Evolutionary conservation across 2,797 vertebrate genomes (phyloP).

Genomic region (Poliocrania exsul): DNA sequence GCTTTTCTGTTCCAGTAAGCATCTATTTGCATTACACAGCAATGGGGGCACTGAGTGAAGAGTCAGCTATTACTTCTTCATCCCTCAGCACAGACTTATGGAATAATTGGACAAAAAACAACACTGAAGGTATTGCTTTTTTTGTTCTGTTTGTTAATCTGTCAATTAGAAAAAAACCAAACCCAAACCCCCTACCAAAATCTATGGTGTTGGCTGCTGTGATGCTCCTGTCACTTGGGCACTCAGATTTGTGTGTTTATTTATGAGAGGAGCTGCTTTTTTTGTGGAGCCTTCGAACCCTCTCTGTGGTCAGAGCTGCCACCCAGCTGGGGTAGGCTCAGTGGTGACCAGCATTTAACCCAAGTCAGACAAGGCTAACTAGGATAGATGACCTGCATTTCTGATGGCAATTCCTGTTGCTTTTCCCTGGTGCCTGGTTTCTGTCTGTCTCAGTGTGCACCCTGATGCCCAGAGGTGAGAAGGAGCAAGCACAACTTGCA

Average conservation of each 20-base stretch:
- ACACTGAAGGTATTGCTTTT: constrained; percentile 72
- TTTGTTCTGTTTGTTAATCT: not conserved
- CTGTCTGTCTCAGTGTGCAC: not conserved
- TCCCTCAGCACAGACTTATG: constrained; percentile 37
- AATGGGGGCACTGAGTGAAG: constrained; percentile 65
- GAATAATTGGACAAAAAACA: constrained; percentile 71
- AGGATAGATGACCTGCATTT: not conserved
- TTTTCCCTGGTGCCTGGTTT: not conserved
- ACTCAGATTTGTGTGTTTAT: not conserved
- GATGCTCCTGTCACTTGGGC: not conserved
- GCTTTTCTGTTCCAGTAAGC: constrained; percentile 62
- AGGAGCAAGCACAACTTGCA: accelerated
- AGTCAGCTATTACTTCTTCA: constrained; percentile 1
- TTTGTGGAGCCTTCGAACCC: not conserved
- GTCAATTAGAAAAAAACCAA: not conserved
- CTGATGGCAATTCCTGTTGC: not conserved
- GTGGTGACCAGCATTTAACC: not conserved
- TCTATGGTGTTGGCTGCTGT: not conserved
- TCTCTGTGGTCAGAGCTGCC: not conserved
- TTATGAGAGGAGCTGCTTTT: not conserved
- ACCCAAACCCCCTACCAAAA: not conserved
- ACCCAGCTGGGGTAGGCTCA: not conserved
- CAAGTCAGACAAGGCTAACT: not conserved
- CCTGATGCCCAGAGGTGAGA: not conserved
- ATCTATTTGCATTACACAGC: constrained; percentile 70